Evolutionary conservation across 2,797 vertebrate species (phyloP), one percentile per base, ranked within the genome.

Genomic region (Hydrolagus colliei): DNA sequence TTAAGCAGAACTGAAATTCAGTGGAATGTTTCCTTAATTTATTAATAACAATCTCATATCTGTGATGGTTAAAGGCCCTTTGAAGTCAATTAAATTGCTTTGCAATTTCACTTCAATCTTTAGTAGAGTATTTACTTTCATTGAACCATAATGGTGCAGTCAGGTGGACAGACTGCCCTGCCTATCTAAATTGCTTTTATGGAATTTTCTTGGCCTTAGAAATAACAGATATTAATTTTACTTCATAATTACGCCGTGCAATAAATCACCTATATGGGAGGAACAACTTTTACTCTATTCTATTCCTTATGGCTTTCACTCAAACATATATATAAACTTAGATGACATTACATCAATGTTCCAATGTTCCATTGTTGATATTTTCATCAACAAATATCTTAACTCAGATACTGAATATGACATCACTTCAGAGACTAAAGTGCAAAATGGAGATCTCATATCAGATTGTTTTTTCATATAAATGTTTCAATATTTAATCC

Each of bases 1-100:
- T 68, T 27, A 82, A 65, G 79, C 79, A 68, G 14, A 68, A 41
- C 63, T 82, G 63, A 68, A 82, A 82, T 62, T 68, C 63, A 82
- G 63, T 65, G 68, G 27, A 82, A 41, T 62, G 16, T 62, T 79
- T 63, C 77, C 10, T 35, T 67, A 16, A 35, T 68, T 82, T 82
- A 3, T 32, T 68, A 82, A 82, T 82, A 65, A 80, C 67, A 78
- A 67, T 67, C 63, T 20, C 62, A 67, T 27, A 63, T 14, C 62
- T 80, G 22, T 22, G 18, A 67, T 27, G 62, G 78, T 80, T 63
- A 80, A 67, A 67, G 32, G 62, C 27, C 78, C 62, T 65, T 80
- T 32, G 63, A 27, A 68, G 27, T 67, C 27, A 68, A 67, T 80
- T 80, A 63, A 65, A 65, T 82, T 68, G 16, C 63, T 18, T 2